Conservation (phyloP, 35 echinoderm and acorn worm species). For the Stichopus chloronotus region DNA sequence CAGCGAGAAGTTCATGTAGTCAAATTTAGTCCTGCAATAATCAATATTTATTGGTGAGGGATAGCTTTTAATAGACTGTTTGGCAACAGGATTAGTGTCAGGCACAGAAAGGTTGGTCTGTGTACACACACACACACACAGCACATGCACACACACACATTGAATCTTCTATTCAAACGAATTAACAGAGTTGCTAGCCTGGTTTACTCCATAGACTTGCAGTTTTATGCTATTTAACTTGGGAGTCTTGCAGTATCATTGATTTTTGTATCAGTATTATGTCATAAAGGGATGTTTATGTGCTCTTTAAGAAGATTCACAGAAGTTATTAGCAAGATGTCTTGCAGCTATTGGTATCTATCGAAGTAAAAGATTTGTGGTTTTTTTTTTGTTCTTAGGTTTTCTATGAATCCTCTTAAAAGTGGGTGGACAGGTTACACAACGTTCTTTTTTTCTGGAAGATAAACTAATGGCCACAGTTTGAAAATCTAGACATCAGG, state of each 20-base stretch:
- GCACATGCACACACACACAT: background rate
- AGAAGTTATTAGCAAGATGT: no score
- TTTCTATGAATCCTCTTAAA: no score
- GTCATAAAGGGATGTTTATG: background rate
- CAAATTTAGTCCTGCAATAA: constrained; percentile 38
- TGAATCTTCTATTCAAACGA: background rate
- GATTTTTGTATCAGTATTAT: background rate
- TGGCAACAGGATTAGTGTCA: constrained; percentile 44
- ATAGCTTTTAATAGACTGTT: constrained; percentile 55
- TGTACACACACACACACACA: background rate
- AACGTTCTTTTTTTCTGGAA: no score
- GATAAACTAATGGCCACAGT: no score
- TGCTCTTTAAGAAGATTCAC: background rate
- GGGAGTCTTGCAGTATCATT: background rate
- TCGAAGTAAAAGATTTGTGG: no score
- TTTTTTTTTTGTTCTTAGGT: no score
- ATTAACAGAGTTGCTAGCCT: background rate
- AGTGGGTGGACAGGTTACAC: no score
- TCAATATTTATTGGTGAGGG: constrained; percentile 38
- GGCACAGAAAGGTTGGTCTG: background rate
- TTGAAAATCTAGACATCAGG: no score
- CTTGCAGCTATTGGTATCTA: no score
- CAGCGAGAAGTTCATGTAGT: constrained; percentile 14
- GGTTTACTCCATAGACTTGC: no score
- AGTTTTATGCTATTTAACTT: no score